Percentiles rank a stretch among this genome's conserved stretches.
phyloP scores from a whole-genome alignment of 2,888 invertebrate genomes.

The Pegoplata infirma region DNA sequence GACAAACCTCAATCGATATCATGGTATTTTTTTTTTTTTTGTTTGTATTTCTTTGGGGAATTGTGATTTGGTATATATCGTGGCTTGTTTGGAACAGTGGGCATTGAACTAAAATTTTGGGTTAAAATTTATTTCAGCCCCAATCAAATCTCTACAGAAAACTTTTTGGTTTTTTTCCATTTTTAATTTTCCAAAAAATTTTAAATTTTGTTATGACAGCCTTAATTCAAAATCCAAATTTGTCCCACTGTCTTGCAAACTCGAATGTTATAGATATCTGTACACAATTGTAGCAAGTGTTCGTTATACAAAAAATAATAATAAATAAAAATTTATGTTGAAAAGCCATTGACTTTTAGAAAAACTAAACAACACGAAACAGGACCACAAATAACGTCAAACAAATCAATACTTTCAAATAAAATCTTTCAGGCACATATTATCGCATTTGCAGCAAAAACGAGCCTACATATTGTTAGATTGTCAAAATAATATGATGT shows the following conservation, averaged over 20 bases:
- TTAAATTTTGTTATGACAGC: too few relatives aligned
- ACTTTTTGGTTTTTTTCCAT: not conserved
- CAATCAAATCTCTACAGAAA: not conserved
- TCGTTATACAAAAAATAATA: slow-evolving; percentile 9
- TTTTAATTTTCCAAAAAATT: not conserved
- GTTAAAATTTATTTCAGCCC: not conserved
- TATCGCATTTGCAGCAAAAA: not conserved
- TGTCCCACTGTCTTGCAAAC: not conserved
- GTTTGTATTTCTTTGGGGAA: slow-evolving; percentile 13
- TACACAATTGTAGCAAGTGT: slow-evolving; percentile 24
- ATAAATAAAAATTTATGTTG: slow-evolving; percentile 10
- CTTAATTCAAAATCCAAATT: not conserved
- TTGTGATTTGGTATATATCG: not conserved
- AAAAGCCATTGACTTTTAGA: slow-evolving; percentile 48
- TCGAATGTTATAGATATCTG: not conserved
- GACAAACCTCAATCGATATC: slow-evolving; percentile 18
- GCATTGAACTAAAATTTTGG: not conserved
- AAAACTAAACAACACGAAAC: not conserved
- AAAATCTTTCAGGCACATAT: not conserved
- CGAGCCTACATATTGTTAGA: not conserved
- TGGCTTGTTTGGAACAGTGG: not conserved
- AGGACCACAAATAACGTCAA: slow-evolving; percentile 1
- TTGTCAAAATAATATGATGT: too few relatives aligned
- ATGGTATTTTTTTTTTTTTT: not conserved
- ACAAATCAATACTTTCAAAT: slow-evolving; percentile 35